These are phyloP conservation scores for Pristis pectinata DNA, from an alignment of 2,797 vertebrate genomes.

Conservation along the genomic window DNA sequence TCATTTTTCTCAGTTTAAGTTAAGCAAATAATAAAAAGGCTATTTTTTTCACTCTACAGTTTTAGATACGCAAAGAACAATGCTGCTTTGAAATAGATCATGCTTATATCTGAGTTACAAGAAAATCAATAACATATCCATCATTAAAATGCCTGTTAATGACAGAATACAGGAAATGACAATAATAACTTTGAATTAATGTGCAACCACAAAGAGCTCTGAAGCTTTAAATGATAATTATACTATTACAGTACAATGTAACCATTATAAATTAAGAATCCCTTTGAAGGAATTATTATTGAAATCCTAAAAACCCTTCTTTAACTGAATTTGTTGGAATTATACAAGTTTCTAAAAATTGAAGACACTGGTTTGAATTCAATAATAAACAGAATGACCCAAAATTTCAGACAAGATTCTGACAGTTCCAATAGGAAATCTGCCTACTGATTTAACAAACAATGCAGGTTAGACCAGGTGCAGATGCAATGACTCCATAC, in stretches of 20 bases:
- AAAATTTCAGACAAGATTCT: too few species aligned
- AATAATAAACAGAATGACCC: neutral
- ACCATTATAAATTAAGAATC: neutral
- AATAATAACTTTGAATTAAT: neutral
- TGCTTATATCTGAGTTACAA: neutral
- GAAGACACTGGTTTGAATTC: neutral
- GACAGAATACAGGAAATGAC: neutral
- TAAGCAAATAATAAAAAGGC: neutral
- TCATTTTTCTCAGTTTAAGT: neutral
- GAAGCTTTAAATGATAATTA: neutral
- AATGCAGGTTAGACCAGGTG: too few species aligned
- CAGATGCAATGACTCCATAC: too few species aligned
- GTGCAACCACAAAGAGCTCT: neutral
- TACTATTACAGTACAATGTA: neutral
- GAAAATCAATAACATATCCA: neutral
- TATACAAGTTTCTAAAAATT: neutral
- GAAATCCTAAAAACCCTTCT: neutral
- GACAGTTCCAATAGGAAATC: too few species aligned
- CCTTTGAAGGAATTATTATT: neutral
- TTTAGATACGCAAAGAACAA: neutral
- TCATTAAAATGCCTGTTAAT: neutral
- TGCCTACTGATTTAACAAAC: too few species aligned
- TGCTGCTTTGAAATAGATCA: neutral
- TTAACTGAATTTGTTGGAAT: neutral
- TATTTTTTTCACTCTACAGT: neutral